Evolutionary conservation across 2,113 vertebrate species (phyloP), one percentile per base, ranked within the genome.

Genomic region (Tragelaphus strepsiceros): DNA sequence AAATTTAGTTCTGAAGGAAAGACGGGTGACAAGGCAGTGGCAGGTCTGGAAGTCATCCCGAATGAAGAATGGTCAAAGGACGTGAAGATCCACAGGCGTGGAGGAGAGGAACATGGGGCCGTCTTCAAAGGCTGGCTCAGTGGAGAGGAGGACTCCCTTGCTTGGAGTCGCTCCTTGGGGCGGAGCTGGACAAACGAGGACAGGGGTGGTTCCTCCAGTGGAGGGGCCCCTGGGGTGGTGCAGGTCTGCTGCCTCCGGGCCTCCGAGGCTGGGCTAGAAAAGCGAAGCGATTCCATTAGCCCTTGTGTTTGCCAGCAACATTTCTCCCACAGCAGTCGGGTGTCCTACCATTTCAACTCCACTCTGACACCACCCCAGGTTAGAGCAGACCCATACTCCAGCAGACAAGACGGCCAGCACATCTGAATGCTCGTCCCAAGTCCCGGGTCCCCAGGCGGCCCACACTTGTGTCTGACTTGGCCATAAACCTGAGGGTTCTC

Each of bases 181-280:
- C 0, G 15, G 56, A 10, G 35, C 13, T 6, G 2, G 39, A 53
- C 58, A 21, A 11, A 35, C 49, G 35, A 71, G 21, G 51, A 10
- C 1, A 43, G 35, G 8, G 14, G 0, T 19, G 4, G 21, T 32
- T 32, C 10, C 7, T 1, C 0, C 0, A 12, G 54, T 4, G n/a
- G 84, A 78, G 51, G 30, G 43, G 17, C 13, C 2, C 0, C 43
- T 10, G 26, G 35, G 6, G 8, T 12, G 6, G 16, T 28, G 2
- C 16, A 12, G 56, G 30, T 10, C 5, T 2, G 3, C 74, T 10
- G 3, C 22, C 53, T 49, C 83, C 2, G 24, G 67, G 59, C 67
- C 46, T 81, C 16, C 2, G 4, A 7, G 71, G 54, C 74, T 78
- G 78, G 49, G 19, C 28, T 15, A 74, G 80, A 17, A 83, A 97